Percentiles rank a stretch among this genome's conserved stretches.
Conservation (phyloP, 2,888 invertebrate species). For the Bhutanitis thaidina region DNA sequence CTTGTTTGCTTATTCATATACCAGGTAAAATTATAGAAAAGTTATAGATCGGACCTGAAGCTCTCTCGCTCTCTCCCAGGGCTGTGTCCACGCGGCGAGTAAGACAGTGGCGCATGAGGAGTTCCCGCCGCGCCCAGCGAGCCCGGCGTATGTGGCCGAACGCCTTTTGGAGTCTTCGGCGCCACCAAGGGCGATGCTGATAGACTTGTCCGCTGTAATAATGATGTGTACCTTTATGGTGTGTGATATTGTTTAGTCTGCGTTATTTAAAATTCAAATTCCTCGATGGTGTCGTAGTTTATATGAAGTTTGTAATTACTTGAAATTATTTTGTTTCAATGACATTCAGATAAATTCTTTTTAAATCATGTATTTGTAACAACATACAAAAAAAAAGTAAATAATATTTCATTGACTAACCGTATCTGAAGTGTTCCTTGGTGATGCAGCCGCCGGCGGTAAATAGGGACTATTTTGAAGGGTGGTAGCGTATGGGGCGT, state of each 20-base stretch:
- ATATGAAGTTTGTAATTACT: no score
- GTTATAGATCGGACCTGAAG: slow-evolving; percentile 82
- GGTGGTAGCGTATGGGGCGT: slow-evolving; percentile 88
- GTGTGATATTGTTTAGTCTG: neutral
- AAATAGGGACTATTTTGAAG: slow-evolving; percentile 87
- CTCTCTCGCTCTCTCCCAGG: slow-evolving; percentile 90
- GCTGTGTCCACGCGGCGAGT: slow-evolving; percentile 89
- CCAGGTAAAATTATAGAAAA: neutral
- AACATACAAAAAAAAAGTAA: no score
- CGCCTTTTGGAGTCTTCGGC: slow-evolving; percentile 71
- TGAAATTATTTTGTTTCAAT: no score
- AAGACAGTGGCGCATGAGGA: slow-evolving; percentile 73
- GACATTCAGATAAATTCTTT: no score
- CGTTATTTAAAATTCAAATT: no score
- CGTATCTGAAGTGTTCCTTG: slow-evolving; percentile 81
- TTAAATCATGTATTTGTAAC: no score
- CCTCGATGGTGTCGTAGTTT: no score
- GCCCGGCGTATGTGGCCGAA: slow-evolving; percentile 69
- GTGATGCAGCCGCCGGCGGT: slow-evolving; percentile 82
- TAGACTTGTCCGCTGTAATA: slow-evolving; percentile 63
- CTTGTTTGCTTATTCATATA: no score
- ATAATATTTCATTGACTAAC: slow-evolving; percentile 34
- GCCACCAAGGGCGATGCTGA: slow-evolving; percentile 75
- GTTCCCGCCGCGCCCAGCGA: slow-evolving; percentile 63
- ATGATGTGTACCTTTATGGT: neutral